These are phyloP conservation scores for Arctia plantaginis DNA, from an alignment of 2,888 invertebrate species.

Conservation along the genomic window DNA sequence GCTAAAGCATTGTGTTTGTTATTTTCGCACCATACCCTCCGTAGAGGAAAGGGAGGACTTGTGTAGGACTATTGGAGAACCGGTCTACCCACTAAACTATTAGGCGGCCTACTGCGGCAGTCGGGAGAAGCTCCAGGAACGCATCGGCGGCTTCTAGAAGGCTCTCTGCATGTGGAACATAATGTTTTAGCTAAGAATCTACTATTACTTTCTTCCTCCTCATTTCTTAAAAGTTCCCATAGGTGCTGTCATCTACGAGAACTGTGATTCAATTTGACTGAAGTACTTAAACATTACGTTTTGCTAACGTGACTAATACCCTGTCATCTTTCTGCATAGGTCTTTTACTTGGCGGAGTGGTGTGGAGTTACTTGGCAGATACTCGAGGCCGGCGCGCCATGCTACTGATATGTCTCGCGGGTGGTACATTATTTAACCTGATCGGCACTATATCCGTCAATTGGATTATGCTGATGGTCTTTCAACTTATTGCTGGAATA, in stretches of 20 bases:
- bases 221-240: too few species aligned
- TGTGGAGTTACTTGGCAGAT: slow-evolving; percentile 78
- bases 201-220: too few species aligned
- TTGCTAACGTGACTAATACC: background rate
- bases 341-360: slow-evolving; percentile 62
- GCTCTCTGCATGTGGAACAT: too few species aligned
- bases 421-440: slow-evolving; percentile 62
- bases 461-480: slow-evolving; percentile 75
- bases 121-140: too few species aligned
- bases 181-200: too few species aligned
- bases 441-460: slow-evolving; percentile 73
- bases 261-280: background rate
- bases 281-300: background rate
- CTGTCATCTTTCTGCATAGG: slow-evolving; percentile 53
- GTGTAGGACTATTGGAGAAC: too few species aligned
- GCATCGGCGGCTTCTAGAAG: too few species aligned
- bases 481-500: slow-evolving; percentile 69
- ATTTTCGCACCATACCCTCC: too few species aligned
- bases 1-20: too few species aligned
- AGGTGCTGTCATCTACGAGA: background rate
- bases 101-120: too few species aligned
- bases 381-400: slow-evolving; percentile 68
- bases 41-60: too few species aligned
- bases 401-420: slow-evolving; percentile 62
- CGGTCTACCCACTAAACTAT: too few species aligned